Evolutionary conservation across 2,888 invertebrate species (phyloP).

Genomic region (Argyra leucocephala): DNA sequence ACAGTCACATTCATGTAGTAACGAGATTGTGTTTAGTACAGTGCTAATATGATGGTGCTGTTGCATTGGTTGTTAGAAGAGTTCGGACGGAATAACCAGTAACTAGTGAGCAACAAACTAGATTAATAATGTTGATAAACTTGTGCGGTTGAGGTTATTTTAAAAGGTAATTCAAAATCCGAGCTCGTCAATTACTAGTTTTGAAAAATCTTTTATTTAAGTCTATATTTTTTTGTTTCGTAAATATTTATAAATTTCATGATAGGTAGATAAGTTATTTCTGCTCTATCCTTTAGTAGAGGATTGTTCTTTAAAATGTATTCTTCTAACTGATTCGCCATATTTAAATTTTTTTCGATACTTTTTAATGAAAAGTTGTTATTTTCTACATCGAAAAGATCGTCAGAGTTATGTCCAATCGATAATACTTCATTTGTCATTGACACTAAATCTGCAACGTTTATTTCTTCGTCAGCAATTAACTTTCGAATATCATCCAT

Average conservation of each 20-base stretch:
- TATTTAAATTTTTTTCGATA: slow-evolving; percentile 14
- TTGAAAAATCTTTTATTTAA: slow-evolving; percentile 13
- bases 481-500: slow-evolving; percentile 15
- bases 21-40: too few species aligned
- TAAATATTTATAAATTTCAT: slow-evolving; percentile 14
- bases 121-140: too few species aligned
- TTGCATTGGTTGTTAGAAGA: too few species aligned
- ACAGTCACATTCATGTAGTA: too few species aligned
- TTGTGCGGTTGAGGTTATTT: too few species aligned
- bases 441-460: slow-evolving; percentile 15
- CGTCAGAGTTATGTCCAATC: slow-evolving; percentile 9
- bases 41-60: too few species aligned
- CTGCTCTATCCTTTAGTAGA: slow-evolving; percentile 12
- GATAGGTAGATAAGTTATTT: slow-evolving; percentile 14
- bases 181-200: too few species aligned
- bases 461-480: slow-evolving; percentile 19
- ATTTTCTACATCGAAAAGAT: slow-evolving; percentile 12
- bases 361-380: slow-evolving; percentile 14
- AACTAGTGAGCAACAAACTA: too few species aligned
- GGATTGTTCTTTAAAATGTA: slow-evolving; percentile 9
- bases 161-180: too few species aligned
- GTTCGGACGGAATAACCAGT: too few species aligned
- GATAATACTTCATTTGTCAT: slow-evolving; percentile 10
- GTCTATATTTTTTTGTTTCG: slow-evolving; percentile 11
- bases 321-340: slow-evolving; percentile 14